Evolutionary conservation across 2,797 vertebrate genomes (phyloP).

Genomic region (Rousettus madagascariensis): DNA sequence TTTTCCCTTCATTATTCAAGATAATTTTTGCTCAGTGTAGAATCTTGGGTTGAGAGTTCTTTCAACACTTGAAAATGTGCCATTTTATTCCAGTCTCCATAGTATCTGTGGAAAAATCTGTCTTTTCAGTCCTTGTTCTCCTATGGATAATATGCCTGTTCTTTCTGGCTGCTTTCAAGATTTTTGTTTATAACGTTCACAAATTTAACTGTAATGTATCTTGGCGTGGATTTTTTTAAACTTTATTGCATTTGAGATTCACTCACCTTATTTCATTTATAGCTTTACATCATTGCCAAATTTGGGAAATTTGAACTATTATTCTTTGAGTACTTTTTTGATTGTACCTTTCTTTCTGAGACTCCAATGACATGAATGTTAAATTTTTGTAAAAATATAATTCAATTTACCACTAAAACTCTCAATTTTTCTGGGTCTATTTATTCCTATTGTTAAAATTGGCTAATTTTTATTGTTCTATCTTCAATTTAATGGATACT

Average conservation of each 20-base stretch:
- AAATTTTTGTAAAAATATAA: not conserved
- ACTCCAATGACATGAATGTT: not conserved
- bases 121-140: not conserved
- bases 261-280: not conserved
- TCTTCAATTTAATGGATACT: not conserved
- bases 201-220: not conserved
- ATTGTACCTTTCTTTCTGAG: not conserved
- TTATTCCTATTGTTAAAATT: not conserved
- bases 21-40: not conserved
- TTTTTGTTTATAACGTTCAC: not conserved
- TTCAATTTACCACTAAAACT: not conserved
- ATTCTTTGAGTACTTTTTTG: not conserved
- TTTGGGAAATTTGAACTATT: not conserved
- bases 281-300: not conserved
- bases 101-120: not conserved
- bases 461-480: not conserved
- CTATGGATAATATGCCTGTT: not conserved
- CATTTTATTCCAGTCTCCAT: not conserved
- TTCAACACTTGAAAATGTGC: not conserved
- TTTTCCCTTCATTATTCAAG: not conserved
- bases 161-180: not conserved
- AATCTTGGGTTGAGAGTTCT: not conserved
- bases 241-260: not conserved
- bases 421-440: not conserved
- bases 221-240: not conserved